These are phyloP conservation scores for Tetropium fuscum DNA, from an alignment of 2,888 invertebrate genomes.

Conservation along the genomic window DNA sequence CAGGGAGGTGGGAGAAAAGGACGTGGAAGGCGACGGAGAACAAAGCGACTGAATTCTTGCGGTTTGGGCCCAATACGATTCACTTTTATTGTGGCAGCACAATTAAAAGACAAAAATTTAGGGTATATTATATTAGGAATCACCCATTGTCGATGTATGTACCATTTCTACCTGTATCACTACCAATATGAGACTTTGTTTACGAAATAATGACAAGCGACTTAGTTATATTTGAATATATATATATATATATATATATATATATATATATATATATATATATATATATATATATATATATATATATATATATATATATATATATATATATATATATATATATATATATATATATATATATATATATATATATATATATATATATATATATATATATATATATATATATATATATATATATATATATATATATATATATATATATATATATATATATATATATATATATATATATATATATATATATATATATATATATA, in stretches of 20 bases:
- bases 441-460: too few relatives aligned
- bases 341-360: too few relatives aligned
- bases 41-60: slow-evolving; percentile 67
- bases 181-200: slow-evolving; percentile 40
- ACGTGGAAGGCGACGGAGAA: slow-evolving; percentile 71
- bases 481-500: too few relatives aligned
- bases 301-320: too few relatives aligned
- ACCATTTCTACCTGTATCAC: slow-evolving; percentile 49
- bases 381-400: too few relatives aligned
- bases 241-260: slow-evolving; percentile 28
- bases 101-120: slow-evolving; percentile 56
- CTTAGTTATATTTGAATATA: slow-evolving; percentile 33
- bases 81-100: slow-evolving; percentile 58
- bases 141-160: slow-evolving; percentile 51
- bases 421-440: too few relatives aligned
- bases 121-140: slow-evolving; percentile 44
- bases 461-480: too few relatives aligned
- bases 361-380: too few relatives aligned
- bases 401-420: too few relatives aligned
- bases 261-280: too few relatives aligned
- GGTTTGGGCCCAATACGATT: slow-evolving; percentile 46
- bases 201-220: slow-evolving; percentile 36
- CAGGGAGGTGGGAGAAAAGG: slow-evolving; percentile 69
- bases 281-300: too few relatives aligned
- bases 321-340: too few relatives aligned